Percentiles rank a stretch among this genome's conserved stretches.
Conservation (phyloP, 1,140 invertebrate genomes). For the Meteorus sp. region DNA sequence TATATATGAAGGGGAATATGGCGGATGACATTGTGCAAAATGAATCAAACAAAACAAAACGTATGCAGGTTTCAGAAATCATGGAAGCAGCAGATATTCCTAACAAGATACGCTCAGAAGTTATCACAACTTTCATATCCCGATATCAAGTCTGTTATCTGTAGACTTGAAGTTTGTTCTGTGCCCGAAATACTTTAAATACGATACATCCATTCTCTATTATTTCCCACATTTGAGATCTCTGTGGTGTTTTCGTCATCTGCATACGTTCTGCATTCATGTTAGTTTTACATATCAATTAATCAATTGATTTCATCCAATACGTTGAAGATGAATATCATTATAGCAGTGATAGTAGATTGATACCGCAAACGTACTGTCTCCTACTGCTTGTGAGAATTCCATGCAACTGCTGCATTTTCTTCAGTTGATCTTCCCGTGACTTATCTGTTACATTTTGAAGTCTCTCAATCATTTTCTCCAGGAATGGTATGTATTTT, state of each 20-base stretch:
- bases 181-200: not conserved
- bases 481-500: conserved; percentile 68
- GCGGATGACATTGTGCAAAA: not conserved
- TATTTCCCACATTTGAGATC: not conserved
- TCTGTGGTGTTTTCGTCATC: conserved; percentile 3
- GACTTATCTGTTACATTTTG: conserved; percentile 60
- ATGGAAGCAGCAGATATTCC: not conserved
- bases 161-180: not conserved
- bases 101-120: conserved; percentile 25
- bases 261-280: conserved; percentile 22
- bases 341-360: conserved; percentile 4
- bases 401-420: conserved; percentile 65
- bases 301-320: conserved; percentile 5
- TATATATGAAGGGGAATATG: conserved; percentile 4
- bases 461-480: conserved; percentile 65
- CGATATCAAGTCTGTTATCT: not conserved
- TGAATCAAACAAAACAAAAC: conserved; percentile 13
- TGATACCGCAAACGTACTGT: conserved; percentile 56
- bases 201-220: not conserved
- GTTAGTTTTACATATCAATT: not conserved
- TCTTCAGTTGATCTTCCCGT: conserved; percentile 63
- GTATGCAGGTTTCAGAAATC: conserved; percentile 22
- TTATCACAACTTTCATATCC: not conserved
- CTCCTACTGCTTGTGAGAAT: conserved; percentile 64
- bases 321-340: not conserved